Conservation (phyloP, 2,797 vertebrate genomes). For the Rhynchotus rufescens region DNA sequence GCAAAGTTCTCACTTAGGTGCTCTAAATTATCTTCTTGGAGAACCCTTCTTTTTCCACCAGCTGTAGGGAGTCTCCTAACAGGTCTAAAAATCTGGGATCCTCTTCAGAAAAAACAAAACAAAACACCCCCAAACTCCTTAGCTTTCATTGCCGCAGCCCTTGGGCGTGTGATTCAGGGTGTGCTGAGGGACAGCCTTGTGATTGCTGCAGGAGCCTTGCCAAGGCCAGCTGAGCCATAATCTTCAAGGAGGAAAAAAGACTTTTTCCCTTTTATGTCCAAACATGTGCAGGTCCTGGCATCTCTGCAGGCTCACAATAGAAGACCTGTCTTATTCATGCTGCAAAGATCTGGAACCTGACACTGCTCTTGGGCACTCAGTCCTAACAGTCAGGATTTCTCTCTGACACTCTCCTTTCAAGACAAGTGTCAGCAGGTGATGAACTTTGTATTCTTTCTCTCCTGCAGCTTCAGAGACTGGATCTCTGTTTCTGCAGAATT, state of each 20-base stretch:
- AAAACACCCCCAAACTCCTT: neutral
- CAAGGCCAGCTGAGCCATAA: constrained; percentile 35
- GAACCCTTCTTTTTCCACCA: neutral
- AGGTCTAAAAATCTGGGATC: neutral
- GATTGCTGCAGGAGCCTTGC: neutral
- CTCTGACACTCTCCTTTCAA: constrained; percentile 33
- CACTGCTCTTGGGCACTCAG: constrained; percentile 39
- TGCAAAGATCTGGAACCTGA: constrained; percentile 59
- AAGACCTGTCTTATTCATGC: constrained; percentile 34
- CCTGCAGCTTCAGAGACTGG: constrained; percentile 58
- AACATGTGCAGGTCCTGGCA: constrained; percentile 48
- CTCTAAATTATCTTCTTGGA: neutral
- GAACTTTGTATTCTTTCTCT: constrained; percentile 70
- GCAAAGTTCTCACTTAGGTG: neutral
- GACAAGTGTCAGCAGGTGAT: constrained; percentile 58
- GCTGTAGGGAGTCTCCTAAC: neutral
- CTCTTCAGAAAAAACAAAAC: neutral
- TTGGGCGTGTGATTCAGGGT: neutral
- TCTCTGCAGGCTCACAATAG: constrained; percentile 29
- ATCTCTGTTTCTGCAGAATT: constrained; percentile 66
- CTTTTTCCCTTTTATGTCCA: constrained; percentile 44
- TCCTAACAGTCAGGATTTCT: constrained; percentile 26
- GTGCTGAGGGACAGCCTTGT: neutral
- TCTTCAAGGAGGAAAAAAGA: constrained; percentile 33
- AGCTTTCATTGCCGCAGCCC: neutral